phyloP scores from a whole-genome alignment of 2,113 vertebrate species.

The Alces alces region DNA sequence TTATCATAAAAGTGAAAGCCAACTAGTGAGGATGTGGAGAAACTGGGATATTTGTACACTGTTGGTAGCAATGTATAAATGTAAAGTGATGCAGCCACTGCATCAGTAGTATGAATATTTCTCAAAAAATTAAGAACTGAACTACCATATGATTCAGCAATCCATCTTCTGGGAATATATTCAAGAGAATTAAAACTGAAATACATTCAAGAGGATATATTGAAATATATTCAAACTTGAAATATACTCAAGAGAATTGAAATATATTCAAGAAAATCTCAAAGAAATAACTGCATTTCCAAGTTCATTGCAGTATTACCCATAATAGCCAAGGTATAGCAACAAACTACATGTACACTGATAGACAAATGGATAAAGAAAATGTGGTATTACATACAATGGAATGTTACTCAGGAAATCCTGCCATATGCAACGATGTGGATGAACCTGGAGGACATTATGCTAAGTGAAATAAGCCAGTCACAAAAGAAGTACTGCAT shows the following conservation, averaged over 20 bases:
- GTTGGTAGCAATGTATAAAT: not conserved
- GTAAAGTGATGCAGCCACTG: not conserved
- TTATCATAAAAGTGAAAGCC: not conserved
- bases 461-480: not conserved
- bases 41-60: not conserved
- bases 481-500: not conserved
- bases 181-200: not conserved
- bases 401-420: not conserved
- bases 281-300: not conserved
- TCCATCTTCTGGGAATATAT: not conserved
- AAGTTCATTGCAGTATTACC: not conserved
- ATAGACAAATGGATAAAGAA: not conserved
- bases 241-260: not conserved
- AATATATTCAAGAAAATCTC: not conserved
- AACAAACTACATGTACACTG: not conserved
- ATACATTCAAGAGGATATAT: not conserved
- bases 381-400: not conserved
- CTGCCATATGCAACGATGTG: not conserved
- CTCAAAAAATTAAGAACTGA: not conserved
- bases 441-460: not conserved
- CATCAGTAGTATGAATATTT: not conserved
- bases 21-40: not conserved
- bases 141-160: not conserved
- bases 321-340: not conserved
- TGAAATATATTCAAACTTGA: not conserved